Percentiles rank a stretch among this genome's conserved stretches.
Conservation (phyloP, 2,888 invertebrate genomes). For the Cheilosia urbana region DNA sequence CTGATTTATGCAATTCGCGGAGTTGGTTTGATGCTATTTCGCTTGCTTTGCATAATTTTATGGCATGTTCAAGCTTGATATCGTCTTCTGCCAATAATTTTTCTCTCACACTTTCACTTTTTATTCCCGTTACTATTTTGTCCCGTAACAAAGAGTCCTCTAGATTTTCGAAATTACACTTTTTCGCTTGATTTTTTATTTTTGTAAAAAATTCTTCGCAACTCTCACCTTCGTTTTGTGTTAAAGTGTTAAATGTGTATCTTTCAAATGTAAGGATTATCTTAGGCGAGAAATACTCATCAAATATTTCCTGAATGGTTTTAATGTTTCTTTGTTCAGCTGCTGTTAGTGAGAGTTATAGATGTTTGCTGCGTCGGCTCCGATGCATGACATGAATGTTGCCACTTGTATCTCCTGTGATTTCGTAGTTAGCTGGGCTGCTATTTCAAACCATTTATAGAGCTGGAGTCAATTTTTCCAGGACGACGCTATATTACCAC, state of each 20-base stretch:
- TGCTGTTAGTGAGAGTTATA: conserved; percentile 14
- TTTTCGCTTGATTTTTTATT: not conserved
- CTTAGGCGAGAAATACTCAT: conserved; percentile 8
- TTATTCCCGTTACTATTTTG: conserved; percentile 7
- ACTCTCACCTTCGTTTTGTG: not conserved
- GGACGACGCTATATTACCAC: not conserved
- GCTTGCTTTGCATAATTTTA: conserved; percentile 15
- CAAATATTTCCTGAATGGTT: conserved; percentile 6
- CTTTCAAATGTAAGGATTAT: conserved; percentile 35
- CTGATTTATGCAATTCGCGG: conserved; percentile 15
- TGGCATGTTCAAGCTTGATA: conserved; percentile 5
- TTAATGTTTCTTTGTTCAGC: not conserved
- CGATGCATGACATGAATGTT: conserved; percentile 37
- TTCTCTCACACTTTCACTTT: conserved; percentile 17
- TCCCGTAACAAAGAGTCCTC: not conserved
- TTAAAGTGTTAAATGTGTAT: conserved; percentile 23
- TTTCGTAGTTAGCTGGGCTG: conserved; percentile 24
- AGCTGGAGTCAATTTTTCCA: not conserved
- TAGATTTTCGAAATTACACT: not conserved
- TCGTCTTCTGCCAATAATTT: conserved; percentile 34
- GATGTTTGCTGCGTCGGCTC: conserved; percentile 22
- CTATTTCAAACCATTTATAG: conserved; percentile 11
- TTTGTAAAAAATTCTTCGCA: too few relatives aligned
- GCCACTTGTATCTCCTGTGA: conserved; percentile 26
- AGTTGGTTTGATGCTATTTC: conserved; percentile 19